Percentiles rank a stretch among this genome's conserved stretches.
Conservation (phyloP, 2,888 invertebrate species). For the Hofmannophila pseudospretella region DNA sequence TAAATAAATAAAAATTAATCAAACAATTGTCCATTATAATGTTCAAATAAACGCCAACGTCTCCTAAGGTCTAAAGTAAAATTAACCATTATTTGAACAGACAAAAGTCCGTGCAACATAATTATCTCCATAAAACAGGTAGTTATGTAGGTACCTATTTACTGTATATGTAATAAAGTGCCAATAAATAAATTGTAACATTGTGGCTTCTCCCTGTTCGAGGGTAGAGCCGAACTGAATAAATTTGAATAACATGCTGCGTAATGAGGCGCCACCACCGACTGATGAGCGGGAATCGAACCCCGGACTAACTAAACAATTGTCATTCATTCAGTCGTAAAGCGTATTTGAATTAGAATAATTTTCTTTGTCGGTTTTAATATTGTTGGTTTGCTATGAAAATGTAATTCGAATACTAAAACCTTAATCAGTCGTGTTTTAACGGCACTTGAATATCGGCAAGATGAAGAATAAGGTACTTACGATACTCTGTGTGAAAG, state of each 20-base stretch:
- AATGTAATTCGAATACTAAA: neutral
- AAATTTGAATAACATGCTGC: conserved; percentile 52
- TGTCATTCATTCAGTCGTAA: conserved; percentile 23
- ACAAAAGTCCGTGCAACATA: no score
- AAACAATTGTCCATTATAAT: no score
- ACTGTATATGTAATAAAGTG: neutral
- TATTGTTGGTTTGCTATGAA: neutral
- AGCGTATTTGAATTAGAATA: conserved; percentile 3
- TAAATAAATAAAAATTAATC: no score
- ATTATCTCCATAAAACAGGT: neutral
- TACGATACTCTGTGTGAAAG: no score
- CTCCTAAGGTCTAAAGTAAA: no score
- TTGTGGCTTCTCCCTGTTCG: conserved; percentile 17
- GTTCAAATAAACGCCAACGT: no score
- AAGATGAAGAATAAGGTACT: no score
- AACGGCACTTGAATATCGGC: no score
- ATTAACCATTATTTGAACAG: no score
- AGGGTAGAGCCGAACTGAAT: conserved; percentile 37
- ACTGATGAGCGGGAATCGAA: conserved; percentile 47
- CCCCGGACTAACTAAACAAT: conserved; percentile 40
- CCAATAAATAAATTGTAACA: conserved; percentile 16
- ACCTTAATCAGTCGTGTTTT: no score
- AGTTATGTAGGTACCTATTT: conserved; percentile 1
- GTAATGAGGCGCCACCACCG: conserved; percentile 43
- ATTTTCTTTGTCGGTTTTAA: conserved; percentile 1